These are phyloP conservation scores for Calameuta idolon DNA, from an alignment of 2,888 invertebrate genomes.

Conservation along the genomic window DNA sequence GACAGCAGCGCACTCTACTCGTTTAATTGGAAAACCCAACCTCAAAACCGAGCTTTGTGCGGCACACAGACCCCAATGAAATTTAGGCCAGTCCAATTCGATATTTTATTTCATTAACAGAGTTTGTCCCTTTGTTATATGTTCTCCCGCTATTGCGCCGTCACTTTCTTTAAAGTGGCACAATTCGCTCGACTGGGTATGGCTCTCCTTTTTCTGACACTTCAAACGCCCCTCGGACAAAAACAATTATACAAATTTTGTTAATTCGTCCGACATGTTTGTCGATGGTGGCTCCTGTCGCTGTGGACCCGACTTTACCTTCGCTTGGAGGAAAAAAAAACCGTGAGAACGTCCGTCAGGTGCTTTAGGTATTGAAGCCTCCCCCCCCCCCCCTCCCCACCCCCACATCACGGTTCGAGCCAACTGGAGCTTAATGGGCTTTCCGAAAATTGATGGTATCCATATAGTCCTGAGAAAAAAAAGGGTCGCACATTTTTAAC, in stretches of 20 bases:
- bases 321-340: background rate
- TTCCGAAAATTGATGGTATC: conserved; percentile 56
- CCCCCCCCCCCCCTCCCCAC: background rate
- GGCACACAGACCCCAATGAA: conserved; percentile 28
- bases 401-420: background rate
- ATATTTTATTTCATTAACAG: conserved; percentile 1
- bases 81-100: conserved; percentile 21
- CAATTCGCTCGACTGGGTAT: background rate
- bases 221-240: background rate
- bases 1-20: conserved; percentile 19
- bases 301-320: background rate
- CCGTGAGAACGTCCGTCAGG: background rate
- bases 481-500: background rate
- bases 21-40: conserved; percentile 36
- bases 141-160: background rate
- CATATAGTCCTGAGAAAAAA: conserved; percentile 3
- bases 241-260: background rate
- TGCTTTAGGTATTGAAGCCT: background rate
- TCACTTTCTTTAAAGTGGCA: background rate
- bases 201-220: background rate
- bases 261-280: background rate
- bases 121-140: background rate
- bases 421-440: conserved; percentile 56
- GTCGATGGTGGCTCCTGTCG: background rate
- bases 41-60: conserved; percentile 27